phyloP scores from a whole-genome alignment of 2,797 vertebrate species.

The Poecilia gillii region DNA sequence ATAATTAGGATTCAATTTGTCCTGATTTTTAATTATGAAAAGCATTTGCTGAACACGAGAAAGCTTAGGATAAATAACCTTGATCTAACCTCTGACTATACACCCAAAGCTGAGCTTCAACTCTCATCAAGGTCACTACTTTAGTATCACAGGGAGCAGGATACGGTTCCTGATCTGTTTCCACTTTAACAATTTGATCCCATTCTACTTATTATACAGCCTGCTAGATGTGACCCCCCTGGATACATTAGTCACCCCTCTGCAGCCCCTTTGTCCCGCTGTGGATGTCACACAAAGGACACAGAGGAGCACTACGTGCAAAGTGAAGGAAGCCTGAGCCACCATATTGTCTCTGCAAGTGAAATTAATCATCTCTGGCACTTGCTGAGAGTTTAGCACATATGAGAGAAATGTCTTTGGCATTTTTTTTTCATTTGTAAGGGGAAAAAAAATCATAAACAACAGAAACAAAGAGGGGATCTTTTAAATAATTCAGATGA shows the following conservation, averaged over 20 bases:
- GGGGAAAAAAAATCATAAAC: conserved; percentile 15
- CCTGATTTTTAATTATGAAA: conserved; percentile 36
- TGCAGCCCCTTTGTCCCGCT: conserved; percentile 45
- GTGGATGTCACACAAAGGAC: conserved; percentile 61
- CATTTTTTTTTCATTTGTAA: conserved; percentile 26
- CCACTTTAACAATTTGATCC: conserved; percentile 72
- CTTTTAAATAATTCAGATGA: background rate
- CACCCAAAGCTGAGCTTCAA: conserved; percentile 52
- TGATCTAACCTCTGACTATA: conserved; percentile 65
- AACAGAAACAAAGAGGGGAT: conserved; percentile 10
- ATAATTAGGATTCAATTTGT: conserved; percentile 21
- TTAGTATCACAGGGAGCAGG: conserved; percentile 54
- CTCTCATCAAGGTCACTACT: conserved; percentile 67
- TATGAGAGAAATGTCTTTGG: conserved; percentile 21
- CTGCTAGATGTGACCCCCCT: conserved; percentile 61
- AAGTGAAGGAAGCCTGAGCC: conserved; percentile 36
- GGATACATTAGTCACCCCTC: conserved; percentile 75
- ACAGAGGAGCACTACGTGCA: conserved; percentile 54
- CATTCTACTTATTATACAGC: conserved; percentile 69
- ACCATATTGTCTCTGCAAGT: conserved; percentile 27
- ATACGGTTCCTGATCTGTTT: conserved; percentile 55
- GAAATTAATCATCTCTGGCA: conserved; percentile 55
- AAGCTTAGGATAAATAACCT: conserved; percentile 62
- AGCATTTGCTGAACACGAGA: conserved; percentile 17
- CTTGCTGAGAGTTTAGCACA: conserved; percentile 41